phyloP scores from a whole-genome alignment of 2,797 vertebrate genomes.

The Sebastes vulpes region DNA sequence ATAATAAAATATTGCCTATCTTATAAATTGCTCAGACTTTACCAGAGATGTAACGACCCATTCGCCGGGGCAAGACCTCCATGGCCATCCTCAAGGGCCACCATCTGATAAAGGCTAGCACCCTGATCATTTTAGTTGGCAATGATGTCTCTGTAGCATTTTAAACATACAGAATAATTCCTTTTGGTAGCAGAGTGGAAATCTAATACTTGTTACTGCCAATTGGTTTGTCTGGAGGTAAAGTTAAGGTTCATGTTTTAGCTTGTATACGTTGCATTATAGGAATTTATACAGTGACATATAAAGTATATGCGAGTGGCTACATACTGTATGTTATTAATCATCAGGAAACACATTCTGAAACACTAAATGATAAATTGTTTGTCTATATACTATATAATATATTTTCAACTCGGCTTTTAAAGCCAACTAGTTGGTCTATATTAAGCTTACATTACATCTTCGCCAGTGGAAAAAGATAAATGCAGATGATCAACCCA shows the following conservation, averaged over 20 bases:
- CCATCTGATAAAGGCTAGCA: accelerated
- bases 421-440: neutral
- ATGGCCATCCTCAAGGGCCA: no score
- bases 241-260: neutral
- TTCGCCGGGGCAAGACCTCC: no score
- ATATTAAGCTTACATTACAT: neutral
- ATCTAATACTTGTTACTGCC: neutral
- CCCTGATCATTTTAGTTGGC: neutral
- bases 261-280: neutral
- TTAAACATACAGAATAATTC: neutral
- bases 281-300: neutral
- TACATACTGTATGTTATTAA: neutral
- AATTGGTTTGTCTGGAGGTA: neutral
- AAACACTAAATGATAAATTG: neutral
- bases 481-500: neutral
- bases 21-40: neutral
- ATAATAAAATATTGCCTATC: neutral
- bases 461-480: neutral
- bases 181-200: neutral
- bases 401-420: neutral
- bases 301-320: neutral
- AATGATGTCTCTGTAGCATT: neutral
- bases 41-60: no score
- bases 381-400: neutral
- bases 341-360: neutral